Percentiles rank a stretch among this genome's conserved stretches.
phyloP scores from a whole-genome alignment of 2,888 invertebrate species.

The Dysmachus trigonus region DNA sequence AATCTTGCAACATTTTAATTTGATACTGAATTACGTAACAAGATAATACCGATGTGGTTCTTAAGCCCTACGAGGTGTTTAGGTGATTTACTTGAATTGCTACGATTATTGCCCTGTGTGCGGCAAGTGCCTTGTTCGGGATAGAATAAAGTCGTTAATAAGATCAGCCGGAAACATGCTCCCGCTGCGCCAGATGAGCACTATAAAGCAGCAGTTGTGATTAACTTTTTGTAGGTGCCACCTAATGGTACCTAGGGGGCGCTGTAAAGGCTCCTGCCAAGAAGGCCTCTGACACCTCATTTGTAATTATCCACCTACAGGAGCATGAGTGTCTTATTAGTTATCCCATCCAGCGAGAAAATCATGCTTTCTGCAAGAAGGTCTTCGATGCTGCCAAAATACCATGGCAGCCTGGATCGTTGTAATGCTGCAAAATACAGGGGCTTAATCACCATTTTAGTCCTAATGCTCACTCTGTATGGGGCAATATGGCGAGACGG shows the following conservation, averaged over 20 bases:
- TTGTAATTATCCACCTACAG: background rate
- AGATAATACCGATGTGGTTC: background rate
- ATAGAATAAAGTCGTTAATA: background rate
- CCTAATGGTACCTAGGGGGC: background rate
- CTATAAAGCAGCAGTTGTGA: background rate
- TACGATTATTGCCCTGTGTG: background rate
- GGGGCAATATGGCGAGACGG: background rate
- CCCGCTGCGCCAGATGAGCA: background rate
- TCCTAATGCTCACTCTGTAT: background rate
- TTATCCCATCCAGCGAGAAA: background rate
- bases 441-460: background rate
- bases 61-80: background rate
- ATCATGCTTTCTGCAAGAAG: background rate
- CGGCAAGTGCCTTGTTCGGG: background rate
- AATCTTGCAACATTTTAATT: background rate
- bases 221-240: background rate
- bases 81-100: background rate
- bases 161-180: background rate
- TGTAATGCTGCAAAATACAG: background rate
- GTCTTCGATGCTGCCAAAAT: background rate
- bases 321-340: background rate
- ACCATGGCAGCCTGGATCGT: background rate
- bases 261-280: background rate
- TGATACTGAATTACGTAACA: background rate
- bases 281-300: background rate